phyloP scores from a whole-genome alignment of 2,113 vertebrate genomes.

The Rutilus rutilus region DNA sequence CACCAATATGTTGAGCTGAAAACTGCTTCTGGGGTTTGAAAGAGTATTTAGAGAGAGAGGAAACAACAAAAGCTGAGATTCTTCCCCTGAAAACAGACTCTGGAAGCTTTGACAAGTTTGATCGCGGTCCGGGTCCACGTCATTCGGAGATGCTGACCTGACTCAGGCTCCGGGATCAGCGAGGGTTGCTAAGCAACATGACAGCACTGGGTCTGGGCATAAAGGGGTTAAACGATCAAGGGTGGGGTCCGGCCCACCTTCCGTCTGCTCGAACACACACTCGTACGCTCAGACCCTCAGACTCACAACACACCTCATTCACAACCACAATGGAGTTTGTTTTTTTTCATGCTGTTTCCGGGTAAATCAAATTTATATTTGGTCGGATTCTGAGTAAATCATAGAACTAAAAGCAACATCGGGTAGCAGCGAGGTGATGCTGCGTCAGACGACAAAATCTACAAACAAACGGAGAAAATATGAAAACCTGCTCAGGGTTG shows the following conservation, averaged over 20 bases:
- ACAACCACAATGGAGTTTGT: constrained; percentile 13
- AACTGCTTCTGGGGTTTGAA: constrained; percentile 15
- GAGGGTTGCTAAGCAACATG: constrained; percentile 51
- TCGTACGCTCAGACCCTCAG: not conserved
- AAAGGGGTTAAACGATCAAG: constrained; percentile 15
- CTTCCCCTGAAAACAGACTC: constrained; percentile 18
- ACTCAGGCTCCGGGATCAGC: constrained; percentile 20
- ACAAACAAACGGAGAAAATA: not conserved
- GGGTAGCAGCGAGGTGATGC: constrained; percentile 41
- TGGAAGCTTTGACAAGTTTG: constrained; percentile 3
- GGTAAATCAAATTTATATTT: constrained; percentile 27
- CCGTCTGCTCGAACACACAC: constrained; percentile 18
- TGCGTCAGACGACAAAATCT: not conserved
- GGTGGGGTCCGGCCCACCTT: constrained; percentile 47
- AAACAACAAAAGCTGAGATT: constrained; percentile 7
- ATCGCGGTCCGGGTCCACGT: not conserved
- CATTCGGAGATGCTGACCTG: constrained; percentile 3
- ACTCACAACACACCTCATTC: constrained; percentile 13
- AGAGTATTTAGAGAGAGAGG: constrained; percentile 1
- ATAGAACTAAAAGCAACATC: constrained; percentile 45
- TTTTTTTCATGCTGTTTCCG: constrained; percentile 49
- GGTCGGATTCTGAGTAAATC: constrained; percentile 34
- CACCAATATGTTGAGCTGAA: constrained; percentile 36
- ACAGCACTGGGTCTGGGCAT: constrained; percentile 39
- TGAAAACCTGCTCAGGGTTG: not conserved